Evolutionary conservation across 2,113 vertebrate species (phyloP).

Genomic region (Montifringilla adamsi): DNA sequence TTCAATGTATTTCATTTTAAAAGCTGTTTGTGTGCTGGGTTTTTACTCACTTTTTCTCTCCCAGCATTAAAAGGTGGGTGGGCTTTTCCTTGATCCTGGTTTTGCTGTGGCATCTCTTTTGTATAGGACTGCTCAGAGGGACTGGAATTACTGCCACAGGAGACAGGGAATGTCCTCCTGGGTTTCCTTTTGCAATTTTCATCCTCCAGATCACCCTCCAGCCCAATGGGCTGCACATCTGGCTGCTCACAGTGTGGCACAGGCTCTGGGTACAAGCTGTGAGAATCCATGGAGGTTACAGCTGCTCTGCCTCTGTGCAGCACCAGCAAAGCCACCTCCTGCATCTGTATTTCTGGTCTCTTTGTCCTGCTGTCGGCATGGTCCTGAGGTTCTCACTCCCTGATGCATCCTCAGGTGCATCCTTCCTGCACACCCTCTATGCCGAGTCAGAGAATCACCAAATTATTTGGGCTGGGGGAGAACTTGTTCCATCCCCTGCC

Average conservation of each 20-base stretch:
- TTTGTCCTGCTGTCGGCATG: too few species aligned
- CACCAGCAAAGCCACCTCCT: not conserved
- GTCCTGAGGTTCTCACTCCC: not conserved
- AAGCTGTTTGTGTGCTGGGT: not conserved
- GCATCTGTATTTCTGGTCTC: not conserved
- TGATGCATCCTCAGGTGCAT: not conserved
- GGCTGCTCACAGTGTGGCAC: not conserved
- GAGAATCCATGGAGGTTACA: not conserved
- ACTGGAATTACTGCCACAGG: not conserved
- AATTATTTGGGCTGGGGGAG: not conserved
- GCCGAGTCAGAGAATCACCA: not conserved
- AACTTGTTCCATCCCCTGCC: not conserved
- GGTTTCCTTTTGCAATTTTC: not conserved
- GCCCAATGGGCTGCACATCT: accelerated
- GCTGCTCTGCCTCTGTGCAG: not conserved
- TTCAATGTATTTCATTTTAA: not conserved
- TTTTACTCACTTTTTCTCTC: not conserved
- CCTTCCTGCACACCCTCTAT: not conserved
- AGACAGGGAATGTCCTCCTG: not conserved
- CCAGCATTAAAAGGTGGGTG: not conserved
- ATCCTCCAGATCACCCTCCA: not conserved
- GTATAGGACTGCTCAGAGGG: not conserved
- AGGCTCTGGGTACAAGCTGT: not conserved
- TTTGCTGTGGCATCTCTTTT: not conserved
- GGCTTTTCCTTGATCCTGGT: not conserved